Conservation (phyloP, 2,113 vertebrate species). For the Tragelaphus strepsiceros region DNA sequence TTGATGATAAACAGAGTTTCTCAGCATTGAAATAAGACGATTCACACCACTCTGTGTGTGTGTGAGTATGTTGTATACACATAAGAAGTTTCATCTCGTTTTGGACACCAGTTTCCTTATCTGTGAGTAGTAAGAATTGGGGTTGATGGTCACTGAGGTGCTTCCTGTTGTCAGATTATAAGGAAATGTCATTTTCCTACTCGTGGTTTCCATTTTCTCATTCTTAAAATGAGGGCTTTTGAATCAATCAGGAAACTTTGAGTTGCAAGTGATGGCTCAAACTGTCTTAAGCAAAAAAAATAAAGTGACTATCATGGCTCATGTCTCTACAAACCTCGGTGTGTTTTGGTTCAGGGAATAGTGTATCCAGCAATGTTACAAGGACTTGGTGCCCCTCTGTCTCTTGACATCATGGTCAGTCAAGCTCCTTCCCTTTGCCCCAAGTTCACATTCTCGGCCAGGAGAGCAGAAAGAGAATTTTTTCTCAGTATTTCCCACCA, state of each 20-base stretch:
- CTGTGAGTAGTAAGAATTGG: background rate
- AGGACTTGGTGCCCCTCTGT: background rate
- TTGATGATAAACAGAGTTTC: conserved; percentile 85
- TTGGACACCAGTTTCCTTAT: background rate
- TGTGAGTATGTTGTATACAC: background rate
- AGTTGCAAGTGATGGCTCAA: background rate
- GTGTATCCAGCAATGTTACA: background rate
- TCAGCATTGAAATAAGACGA: conserved; percentile 64
- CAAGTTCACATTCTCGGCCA: background rate
- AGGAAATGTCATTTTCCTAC: background rate
- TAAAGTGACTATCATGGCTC: background rate
- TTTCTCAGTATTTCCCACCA: background rate
- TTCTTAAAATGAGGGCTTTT: background rate
- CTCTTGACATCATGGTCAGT: background rate
- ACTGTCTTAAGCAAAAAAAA: background rate
- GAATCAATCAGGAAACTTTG: background rate
- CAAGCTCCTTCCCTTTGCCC: background rate
- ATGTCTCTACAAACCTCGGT: background rate
- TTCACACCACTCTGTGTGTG: background rate
- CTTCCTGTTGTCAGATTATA: conserved; percentile 9
- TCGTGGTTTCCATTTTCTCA: background rate
- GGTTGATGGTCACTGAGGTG: background rate
- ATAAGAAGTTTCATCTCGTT: background rate
- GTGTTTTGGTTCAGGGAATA: background rate
- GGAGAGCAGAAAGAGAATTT: background rate